Base-by-base conservation (phyloP, 1,140 invertebrate genomes). In the Platyscapa corneri region DNA sequence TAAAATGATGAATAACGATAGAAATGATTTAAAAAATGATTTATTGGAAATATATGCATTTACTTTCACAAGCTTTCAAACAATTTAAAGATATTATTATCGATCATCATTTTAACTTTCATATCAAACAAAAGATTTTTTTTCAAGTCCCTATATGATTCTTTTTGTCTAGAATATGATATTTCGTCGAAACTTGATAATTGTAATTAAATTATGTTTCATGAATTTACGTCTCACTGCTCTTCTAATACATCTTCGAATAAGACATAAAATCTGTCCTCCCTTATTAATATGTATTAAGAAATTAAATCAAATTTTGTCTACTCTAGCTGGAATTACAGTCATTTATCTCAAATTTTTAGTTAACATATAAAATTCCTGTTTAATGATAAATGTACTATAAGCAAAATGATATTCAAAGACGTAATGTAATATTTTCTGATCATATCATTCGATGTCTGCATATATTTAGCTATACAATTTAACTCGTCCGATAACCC, bases 231-330 rank as follows among this genome's bases (percentile, higher is more conserved):
- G 23, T 3, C 23, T 27, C 18, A 3, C 1, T 37, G 10, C 37
- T 74, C 84, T 86, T 78, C 46, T 3, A 27, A 60, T 60, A 3
- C 32, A 23, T 78, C 18, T 75, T 30, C 39, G 30, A 75, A 46
- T 75, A 27, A 49, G 20, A 60, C 32, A 27, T 34, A 56, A 32
- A 37, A 32, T 34, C 16, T 10, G 23, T 32, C 30, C 18, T 37
- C 30, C 0, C 12, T 56, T 37, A 78, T 64, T 37, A 23, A 78
- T 39, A 60, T 14, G 20, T 16, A 77, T 32, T 7, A 49, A 32
- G 46, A 53, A 49, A 53, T 77, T 77, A 49, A 32, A 53, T 53
- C 32, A 20, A 53, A 18, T 32, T 77, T 56, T 49, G 37, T 32
- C 46, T 56, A 77, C 5, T n/a, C 30, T 23, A 60, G 10, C 56